A percentile compares a stretch with the other conserved stretches of the same genome.
These are phyloP conservation scores for Sarcoramphus papa DNA, from an alignment of 2,797 vertebrate species.

Conservation along the genomic window DNA sequence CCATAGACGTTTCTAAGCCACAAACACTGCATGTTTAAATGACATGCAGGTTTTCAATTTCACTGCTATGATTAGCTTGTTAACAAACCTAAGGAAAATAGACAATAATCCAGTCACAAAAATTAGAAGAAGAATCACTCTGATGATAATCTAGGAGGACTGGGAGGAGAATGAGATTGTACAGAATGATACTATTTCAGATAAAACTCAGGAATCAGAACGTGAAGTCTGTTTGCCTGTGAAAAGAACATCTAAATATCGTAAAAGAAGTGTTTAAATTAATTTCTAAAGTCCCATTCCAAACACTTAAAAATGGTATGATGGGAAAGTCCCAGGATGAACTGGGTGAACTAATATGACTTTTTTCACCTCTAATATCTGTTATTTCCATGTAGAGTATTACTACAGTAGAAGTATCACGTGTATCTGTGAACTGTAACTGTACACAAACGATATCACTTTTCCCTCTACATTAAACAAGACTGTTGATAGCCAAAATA, in stretches of 20 bases:
- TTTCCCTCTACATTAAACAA: neutral
- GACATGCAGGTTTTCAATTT: neutral
- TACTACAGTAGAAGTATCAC: neutral
- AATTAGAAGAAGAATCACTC: neutral
- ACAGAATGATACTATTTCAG: neutral
- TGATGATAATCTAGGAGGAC: neutral
- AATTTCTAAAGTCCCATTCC: neutral
- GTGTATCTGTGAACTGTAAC: neutral
- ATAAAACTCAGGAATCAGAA: neutral
- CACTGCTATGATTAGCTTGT: neutral
- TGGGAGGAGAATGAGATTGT: neutral
- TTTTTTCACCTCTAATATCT: neutral
- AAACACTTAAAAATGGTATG: neutral
- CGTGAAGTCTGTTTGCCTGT: neutral
- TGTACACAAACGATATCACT: neutral
- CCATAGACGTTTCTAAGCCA: neutral
- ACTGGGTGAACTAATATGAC: neutral
- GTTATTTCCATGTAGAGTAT: neutral
- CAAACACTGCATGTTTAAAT: neutral
- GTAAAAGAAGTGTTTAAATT: neutral
- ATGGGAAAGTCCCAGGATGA: neutral
- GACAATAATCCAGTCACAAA: neutral
- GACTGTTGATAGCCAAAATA: constrained; percentile 40
- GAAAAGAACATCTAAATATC: neutral
- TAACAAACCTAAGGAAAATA: neutral